These are phyloP conservation scores for Thymelicus sylvestris DNA, from an alignment of 2,888 invertebrate genomes.

Conservation along the genomic window DNA sequence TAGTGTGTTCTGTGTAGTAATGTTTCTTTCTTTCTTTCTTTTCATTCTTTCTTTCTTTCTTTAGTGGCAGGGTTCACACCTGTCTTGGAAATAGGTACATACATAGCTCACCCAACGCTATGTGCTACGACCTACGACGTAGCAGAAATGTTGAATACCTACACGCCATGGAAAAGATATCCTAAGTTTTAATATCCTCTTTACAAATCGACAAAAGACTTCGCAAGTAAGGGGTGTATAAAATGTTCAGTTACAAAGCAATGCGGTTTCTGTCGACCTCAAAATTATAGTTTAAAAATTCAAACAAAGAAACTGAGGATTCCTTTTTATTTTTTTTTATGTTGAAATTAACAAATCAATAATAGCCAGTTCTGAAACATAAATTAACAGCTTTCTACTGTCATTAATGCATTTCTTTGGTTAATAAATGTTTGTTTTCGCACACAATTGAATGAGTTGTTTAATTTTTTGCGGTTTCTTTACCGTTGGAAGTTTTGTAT, in stretches of 20 bases:
- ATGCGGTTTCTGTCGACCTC: constrained; percentile 61
- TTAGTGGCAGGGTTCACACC: too few relatives aligned
- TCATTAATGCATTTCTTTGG: constrained; percentile 63
- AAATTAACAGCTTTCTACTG: constrained; percentile 67
- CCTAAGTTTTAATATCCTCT: constrained; percentile 25
- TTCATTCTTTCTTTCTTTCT: too few relatives aligned
- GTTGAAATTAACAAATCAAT: constrained; percentile 60
- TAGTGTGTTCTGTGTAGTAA: too few relatives aligned
- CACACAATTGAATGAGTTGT: constrained; percentile 48
- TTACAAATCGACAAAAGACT: neutral
- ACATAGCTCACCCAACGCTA: neutral
- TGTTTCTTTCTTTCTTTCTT: too few relatives aligned
- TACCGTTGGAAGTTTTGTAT: constrained; percentile 28
- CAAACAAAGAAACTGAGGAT: constrained; percentile 62
- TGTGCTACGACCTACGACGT: constrained; percentile 23
- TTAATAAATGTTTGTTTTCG: constrained; percentile 57
- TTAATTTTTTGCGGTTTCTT: constrained; percentile 53
- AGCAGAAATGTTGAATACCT: neutral
- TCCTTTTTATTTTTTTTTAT: constrained; percentile 53
- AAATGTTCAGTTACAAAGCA: constrained; percentile 62
- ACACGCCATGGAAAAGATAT: constrained; percentile 13
- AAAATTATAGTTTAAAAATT: constrained; percentile 68
- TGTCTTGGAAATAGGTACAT: neutral
- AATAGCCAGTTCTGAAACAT: constrained; percentile 60
- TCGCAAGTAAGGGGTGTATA: constrained; percentile 51